phyloP scores from a whole-genome alignment of 1,140 invertebrate genomes.

The Nixonia krombeini region DNA sequence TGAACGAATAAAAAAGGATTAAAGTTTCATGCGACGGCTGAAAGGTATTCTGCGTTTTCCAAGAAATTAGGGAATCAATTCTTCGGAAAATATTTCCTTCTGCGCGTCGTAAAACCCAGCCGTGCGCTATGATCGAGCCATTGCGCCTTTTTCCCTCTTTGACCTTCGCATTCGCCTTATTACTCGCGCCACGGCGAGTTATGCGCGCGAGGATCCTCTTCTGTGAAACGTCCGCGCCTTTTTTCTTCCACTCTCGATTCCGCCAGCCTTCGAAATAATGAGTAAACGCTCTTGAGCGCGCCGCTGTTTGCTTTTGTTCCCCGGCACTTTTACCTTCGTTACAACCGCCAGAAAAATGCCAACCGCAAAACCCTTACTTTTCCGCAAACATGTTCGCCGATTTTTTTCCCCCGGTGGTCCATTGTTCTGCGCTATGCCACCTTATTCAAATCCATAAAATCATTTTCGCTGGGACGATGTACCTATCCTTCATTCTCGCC shows the following conservation, averaged over 20 bases:
- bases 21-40: too few species aligned
- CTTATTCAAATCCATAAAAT: too few species aligned
- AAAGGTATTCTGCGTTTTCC: constrained; percentile 12
- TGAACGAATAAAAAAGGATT: too few species aligned
- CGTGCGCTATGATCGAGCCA: constrained; percentile 39
- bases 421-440: too few species aligned
- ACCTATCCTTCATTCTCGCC: too few species aligned
- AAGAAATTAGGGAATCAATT: constrained; percentile 43
- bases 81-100: constrained; percentile 47
- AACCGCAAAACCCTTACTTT: constrained; percentile 40
- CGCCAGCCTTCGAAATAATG: constrained; percentile 40
- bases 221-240: constrained; percentile 18
- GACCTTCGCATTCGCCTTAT: constrained; percentile 39
- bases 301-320: constrained; percentile 41
- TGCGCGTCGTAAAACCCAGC: constrained; percentile 39
- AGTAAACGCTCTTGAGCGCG: constrained; percentile 21
- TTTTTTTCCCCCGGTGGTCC: too few species aligned
- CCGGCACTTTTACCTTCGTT: constrained; percentile 32
- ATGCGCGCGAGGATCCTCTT: constrained; percentile 33
- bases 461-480: too few species aligned
- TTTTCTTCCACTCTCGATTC: constrained; percentile 23
- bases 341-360: constrained; percentile 29
- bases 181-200: constrained; percentile 29
- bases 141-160: constrained; percentile 38
- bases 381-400: neutral